Conservation (phyloP, 2,888 invertebrate genomes). For the Scrobipalpa atriplicella region DNA sequence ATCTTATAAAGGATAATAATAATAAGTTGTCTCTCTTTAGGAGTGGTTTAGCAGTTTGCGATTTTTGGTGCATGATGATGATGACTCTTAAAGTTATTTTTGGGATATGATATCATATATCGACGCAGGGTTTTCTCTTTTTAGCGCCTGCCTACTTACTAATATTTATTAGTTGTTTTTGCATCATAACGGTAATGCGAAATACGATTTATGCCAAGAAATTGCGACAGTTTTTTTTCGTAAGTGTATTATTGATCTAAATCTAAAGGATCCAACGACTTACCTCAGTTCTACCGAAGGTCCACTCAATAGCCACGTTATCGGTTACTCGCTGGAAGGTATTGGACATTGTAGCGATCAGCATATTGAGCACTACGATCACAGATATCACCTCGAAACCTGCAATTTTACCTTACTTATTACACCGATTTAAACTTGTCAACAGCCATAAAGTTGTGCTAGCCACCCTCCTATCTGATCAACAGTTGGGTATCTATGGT, state of each 20-base stretch:
- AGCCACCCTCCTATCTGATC: neutral
- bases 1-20: slow-evolving; percentile 7
- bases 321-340: slow-evolving; percentile 87
- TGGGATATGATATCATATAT: neutral
- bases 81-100: neutral
- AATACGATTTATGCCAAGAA: too few species aligned
- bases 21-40: neutral
- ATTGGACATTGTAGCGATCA: slow-evolving; percentile 91
- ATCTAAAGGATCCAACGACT: slow-evolving; percentile 18
- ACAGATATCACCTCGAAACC: slow-evolving; percentile 87
- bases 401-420: slow-evolving; percentile 35
- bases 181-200: too few species aligned
- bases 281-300: slow-evolving; percentile 87
- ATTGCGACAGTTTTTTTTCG: too few species aligned
- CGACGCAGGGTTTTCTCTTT: too few species aligned
- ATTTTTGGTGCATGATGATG: neutral
- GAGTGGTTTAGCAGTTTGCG: neutral
- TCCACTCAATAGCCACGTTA: slow-evolving; percentile 89
- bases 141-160: too few species aligned
- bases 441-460: too few species aligned
- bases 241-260: too few species aligned
- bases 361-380: slow-evolving; percentile 89
- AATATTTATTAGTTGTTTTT: too few species aligned
- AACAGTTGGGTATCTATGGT: neutral
- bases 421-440: neutral